A percentile compares a stretch with the other conserved stretches of the same genome.
Evolutionary conservation across 2,888 invertebrate species (phyloP).

Genomic region (Lasioglossum oenotherae): DNA sequence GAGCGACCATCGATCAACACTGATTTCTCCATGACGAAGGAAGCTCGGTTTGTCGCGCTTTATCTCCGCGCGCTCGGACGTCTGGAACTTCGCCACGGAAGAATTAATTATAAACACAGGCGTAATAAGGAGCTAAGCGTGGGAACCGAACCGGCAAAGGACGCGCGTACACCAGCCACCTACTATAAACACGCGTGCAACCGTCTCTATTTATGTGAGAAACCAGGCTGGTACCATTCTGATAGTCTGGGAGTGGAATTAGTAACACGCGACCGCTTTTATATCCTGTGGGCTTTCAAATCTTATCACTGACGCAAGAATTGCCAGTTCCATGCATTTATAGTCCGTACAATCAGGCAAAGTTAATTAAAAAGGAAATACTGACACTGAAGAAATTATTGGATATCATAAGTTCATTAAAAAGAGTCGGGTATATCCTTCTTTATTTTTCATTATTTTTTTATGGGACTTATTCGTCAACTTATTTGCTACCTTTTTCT

Average conservation of each 20-base stretch:
- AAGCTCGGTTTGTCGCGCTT: conserved; percentile 36
- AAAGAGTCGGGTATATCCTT: too few species aligned
- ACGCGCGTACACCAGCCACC: conserved; percentile 26
- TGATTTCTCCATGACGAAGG: neutral
- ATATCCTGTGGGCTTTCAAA: neutral
- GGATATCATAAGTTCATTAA: too few species aligned
- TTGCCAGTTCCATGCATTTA: neutral
- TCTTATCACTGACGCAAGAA: neutral
- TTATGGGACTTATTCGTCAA: too few species aligned
- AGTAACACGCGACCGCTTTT: conserved; percentile 29
- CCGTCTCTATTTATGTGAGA: conserved; percentile 58
- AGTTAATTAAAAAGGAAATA: neutral
- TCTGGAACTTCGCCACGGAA: conserved; percentile 49
- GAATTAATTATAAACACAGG: conserved; percentile 75
- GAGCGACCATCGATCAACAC: neutral
- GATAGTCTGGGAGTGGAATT: conserved; percentile 48
- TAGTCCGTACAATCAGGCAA: neutral
- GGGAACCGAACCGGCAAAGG: conserved; percentile 72
- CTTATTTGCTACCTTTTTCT: too few species aligned
- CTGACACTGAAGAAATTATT: neutral
- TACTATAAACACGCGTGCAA: conserved; percentile 27
- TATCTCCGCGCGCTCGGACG: conserved; percentile 25
- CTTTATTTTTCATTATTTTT: too few species aligned
- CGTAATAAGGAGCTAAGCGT: conserved; percentile 77
- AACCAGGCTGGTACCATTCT: conserved; percentile 41